phyloP scores from a whole-genome alignment of 2,888 invertebrate genomes.

The Hoplodrina ambigua region DNA sequence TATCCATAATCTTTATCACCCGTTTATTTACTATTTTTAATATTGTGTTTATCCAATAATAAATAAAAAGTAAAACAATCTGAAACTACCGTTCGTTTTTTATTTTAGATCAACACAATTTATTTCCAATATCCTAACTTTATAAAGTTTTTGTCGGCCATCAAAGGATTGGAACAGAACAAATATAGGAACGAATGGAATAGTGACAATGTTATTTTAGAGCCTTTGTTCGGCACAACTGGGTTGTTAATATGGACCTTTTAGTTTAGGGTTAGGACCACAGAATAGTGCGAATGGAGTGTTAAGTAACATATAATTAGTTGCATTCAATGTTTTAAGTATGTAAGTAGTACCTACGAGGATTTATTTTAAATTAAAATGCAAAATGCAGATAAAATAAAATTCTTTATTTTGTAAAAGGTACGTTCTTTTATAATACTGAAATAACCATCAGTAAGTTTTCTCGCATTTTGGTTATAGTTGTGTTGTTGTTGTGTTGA shows the following conservation, averaged over 20 bases:
- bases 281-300: conserved; percentile 14
- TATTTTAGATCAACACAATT: conserved; percentile 33
- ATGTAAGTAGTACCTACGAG: no score
- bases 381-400: no score
- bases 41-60: conserved; percentile 2
- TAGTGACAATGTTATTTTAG: conserved; percentile 39
- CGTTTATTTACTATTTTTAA: no score
- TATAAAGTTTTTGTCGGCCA: conserved; percentile 29
- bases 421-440: no score
- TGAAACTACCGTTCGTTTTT: conserved; percentile 14
- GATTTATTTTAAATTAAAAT: no score
- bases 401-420: no score
- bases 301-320: neutral
- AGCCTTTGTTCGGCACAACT: conserved; percentile 31
- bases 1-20: no score
- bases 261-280: conserved; percentile 28
- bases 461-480: no score
- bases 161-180: conserved; percentile 16
- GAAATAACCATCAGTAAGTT: no score
- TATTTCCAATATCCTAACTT: conserved; percentile 43
- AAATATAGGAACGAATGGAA: conserved; percentile 41
- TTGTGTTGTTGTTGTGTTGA: no score
- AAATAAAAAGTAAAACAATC: conserved; percentile 30
- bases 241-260: conserved; percentile 18
- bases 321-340: no score